Percentiles rank a stretch among this genome's conserved stretches.
phyloP scores from a whole-genome alignment of 1,140 invertebrate species.

The Magallana ariakensis region DNA sequence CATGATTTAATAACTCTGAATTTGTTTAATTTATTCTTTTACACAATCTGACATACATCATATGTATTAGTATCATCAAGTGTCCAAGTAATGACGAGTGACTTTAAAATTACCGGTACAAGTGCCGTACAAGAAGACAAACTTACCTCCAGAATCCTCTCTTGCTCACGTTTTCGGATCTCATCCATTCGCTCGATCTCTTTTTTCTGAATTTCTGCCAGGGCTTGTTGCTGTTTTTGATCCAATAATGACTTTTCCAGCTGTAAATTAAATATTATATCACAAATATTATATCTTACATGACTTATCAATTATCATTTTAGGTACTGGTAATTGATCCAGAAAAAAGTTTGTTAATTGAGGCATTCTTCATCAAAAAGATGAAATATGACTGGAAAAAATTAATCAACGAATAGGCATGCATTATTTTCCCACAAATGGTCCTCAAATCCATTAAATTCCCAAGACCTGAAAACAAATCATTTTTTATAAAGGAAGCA shows the following conservation, averaged over 20 bases:
- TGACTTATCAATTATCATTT: not conserved
- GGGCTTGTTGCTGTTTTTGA: constrained; percentile 86
- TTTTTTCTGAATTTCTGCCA: constrained; percentile 87
- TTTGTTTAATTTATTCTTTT: not conserved
- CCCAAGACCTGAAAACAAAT: too few relatives aligned
- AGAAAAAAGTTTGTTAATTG: too few relatives aligned
- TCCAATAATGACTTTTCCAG: constrained; percentile 90
- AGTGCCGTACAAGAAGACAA: not conserved
- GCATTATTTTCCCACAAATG: too few relatives aligned
- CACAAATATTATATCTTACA: not conserved
- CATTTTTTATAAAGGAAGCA: too few relatives aligned
- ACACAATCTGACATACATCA: not conserved
- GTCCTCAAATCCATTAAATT: too few relatives aligned
- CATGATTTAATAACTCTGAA: not conserved
- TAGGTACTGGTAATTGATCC: too few relatives aligned
- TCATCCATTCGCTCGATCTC: constrained; percentile 89
- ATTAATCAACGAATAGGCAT: too few relatives aligned
- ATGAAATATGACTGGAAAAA: too few relatives aligned
- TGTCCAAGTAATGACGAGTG: not conserved
- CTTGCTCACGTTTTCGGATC: constrained; percentile 90
- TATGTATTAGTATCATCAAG: constrained; percentile 9
- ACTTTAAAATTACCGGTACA: too few relatives aligned
- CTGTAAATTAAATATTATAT: constrained; percentile 77
- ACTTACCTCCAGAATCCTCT: constrained; percentile 88
- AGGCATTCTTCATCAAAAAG: too few relatives aligned